Percentiles rank a stretch among this genome's conserved stretches.
phyloP scores from a whole-genome alignment of 2,888 invertebrate species.

The Melanostoma scalare region DNA sequence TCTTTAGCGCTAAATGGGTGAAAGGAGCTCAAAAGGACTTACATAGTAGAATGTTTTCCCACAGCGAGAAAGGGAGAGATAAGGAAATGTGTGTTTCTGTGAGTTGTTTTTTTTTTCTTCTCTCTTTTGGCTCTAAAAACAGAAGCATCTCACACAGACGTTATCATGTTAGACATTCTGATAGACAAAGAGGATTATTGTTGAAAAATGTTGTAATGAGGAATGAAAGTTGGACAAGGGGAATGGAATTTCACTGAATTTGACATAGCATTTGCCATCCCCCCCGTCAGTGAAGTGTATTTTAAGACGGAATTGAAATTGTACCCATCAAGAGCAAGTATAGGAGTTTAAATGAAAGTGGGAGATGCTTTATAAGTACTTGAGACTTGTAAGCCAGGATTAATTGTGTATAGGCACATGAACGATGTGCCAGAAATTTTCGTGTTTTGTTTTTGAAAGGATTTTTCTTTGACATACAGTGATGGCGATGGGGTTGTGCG shows the following conservation, averaged over 20 bases:
- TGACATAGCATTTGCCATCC: slow-evolving; percentile 6
- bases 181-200: slow-evolving; percentile 55
- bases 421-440: neutral
- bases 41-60: neutral
- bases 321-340: neutral
- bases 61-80: neutral
- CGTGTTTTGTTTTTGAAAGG: too few species aligned
- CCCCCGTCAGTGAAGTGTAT: neutral
- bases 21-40: slow-evolving; percentile 21
- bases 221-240: slow-evolving; percentile 2
- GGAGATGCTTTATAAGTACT: neutral
- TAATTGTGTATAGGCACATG: neutral
- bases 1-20: slow-evolving; percentile 2
- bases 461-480: too few species aligned
- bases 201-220: slow-evolving; percentile 39
- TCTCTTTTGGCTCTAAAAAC: slow-evolving; percentile 10
- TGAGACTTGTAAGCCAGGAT: slow-evolving; percentile 11
- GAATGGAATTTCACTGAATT: slow-evolving; percentile 19
- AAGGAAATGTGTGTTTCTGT: neutral
- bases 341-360: neutral
- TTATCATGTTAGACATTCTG: slow-evolving; percentile 31
- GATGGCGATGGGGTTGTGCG: too few species aligned
- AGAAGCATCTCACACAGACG: slow-evolving; percentile 14
- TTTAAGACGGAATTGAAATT: neutral
- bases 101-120: slow-evolving; percentile 11